A percentile compares a stretch with the other conserved stretches of the same genome.
Evolutionary conservation across 2,888 invertebrate genomes (phyloP).

Genomic region (Chirona hameri): DNA sequence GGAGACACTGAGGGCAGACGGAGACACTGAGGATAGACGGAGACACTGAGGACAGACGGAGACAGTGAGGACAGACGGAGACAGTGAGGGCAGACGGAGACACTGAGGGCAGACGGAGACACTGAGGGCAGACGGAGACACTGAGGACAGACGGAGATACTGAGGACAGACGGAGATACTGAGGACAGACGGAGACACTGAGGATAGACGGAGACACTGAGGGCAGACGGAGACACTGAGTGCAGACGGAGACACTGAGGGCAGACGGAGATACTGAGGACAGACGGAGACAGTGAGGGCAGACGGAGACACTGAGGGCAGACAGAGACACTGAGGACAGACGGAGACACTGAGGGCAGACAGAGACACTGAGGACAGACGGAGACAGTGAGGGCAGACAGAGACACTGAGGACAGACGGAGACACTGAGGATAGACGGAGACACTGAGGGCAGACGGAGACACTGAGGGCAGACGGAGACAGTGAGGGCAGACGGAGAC

Average conservation of each 20-base stretch:
- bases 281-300: slow-evolving; percentile 46
- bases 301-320: slow-evolving; percentile 50
- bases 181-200: slow-evolving; percentile 51
- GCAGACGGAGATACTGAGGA: slow-evolving; percentile 54
- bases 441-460: slow-evolving; percentile 50
- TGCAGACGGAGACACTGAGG: slow-evolving; percentile 50
- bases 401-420: slow-evolving; percentile 50
- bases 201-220: slow-evolving; percentile 50
- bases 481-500: slow-evolving; percentile 46
- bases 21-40: too few relatives aligned
- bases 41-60: slow-evolving; percentile 52
- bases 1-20: slow-evolving; percentile 50
- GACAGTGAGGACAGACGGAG: slow-evolving; percentile 46
- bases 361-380: slow-evolving; percentile 50
- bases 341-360: slow-evolving; percentile 50
- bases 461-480: slow-evolving; percentile 50
- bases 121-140: slow-evolving; percentile 50
- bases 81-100: slow-evolving; percentile 46
- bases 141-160: slow-evolving; percentile 57
- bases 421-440: slow-evolving; percentile 50
- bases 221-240: slow-evolving; percentile 50
- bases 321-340: slow-evolving; percentile 50
- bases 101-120: slow-evolving; percentile 50
- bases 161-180: slow-evolving; percentile 57
- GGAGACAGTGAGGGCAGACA: slow-evolving; percentile 46